A percentile compares a stretch with the other conserved stretches of the same genome.
These are phyloP conservation scores for Phrynosoma platyrhinos DNA, from an alignment of 2,113 vertebrate species.

Conservation along the genomic window DNA sequence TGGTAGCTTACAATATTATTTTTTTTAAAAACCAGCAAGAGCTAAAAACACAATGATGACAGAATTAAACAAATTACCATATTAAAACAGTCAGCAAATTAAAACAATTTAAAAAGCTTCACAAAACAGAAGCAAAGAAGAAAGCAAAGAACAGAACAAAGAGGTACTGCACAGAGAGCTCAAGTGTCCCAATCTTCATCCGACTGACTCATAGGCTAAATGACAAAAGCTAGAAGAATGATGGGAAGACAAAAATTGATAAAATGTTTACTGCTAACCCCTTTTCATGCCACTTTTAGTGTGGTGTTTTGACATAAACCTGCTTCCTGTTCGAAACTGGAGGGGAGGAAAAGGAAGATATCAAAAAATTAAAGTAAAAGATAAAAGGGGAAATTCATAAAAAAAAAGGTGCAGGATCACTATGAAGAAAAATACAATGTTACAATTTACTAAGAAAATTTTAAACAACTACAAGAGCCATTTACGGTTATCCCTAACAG, in stretches of 20 bases:
- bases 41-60: no score
- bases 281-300: no score
- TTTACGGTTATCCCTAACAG: background rate
- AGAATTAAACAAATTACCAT: no score
- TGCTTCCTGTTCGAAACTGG: background rate
- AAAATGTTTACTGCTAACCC: background rate
- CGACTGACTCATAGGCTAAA: background rate
- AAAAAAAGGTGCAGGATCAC: background rate
- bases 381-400: background rate
- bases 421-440: no score
- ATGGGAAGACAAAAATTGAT: background rate
- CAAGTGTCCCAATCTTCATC: background rate
- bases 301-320: background rate
- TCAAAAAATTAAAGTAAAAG: background rate
- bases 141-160: no score
- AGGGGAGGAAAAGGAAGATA: background rate
- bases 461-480: background rate
- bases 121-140: no score
- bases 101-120: no score
- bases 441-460: background rate
- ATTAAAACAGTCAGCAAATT: no score
- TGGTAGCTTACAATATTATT: no score
- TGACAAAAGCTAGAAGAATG: background rate
- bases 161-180: no score
- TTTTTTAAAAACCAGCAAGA: no score